phyloP scores from a whole-genome alignment of 1,140 invertebrate genomes.

The Laodelphax striatellus region DNA sequence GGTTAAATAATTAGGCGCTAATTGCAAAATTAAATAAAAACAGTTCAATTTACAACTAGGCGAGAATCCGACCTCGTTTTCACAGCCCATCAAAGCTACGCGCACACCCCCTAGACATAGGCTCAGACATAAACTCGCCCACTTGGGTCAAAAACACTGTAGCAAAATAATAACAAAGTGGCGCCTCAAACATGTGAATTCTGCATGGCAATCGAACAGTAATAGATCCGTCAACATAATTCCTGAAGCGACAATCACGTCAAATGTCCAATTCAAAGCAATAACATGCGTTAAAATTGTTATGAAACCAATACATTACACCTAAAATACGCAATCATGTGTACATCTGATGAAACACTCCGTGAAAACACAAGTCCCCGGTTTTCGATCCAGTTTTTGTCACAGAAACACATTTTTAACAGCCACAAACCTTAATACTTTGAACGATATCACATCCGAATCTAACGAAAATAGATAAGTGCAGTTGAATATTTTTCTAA shows the following conservation, averaged over 20 bases:
- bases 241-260: too few relatives aligned
- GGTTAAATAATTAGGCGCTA: too few relatives aligned
- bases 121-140: conserved; percentile 19
- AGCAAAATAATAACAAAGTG: conserved; percentile 23
- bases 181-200: conserved; percentile 11
- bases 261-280: too few relatives aligned
- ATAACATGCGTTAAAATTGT: too few relatives aligned
- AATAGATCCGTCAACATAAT: conserved; percentile 4
- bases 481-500: too few relatives aligned
- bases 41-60: background rate
- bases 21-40: too few relatives aligned
- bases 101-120: conserved; percentile 13
- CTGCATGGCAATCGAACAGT: conserved; percentile 1
- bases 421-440: background rate
- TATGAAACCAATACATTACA: conserved; percentile 2
- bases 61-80: background rate
- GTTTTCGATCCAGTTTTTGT: background rate
- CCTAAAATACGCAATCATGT: conserved; percentile 11
- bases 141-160: conserved; percentile 21
- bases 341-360: conserved; percentile 12
- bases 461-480: too few relatives aligned
- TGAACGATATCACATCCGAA: background rate
- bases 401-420: conserved; percentile 5
- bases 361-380: conserved; percentile 3
- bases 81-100: background rate